Base-by-base conservation (phyloP, 2,113 vertebrate genomes). In the Urocitellus parryii region DNA sequence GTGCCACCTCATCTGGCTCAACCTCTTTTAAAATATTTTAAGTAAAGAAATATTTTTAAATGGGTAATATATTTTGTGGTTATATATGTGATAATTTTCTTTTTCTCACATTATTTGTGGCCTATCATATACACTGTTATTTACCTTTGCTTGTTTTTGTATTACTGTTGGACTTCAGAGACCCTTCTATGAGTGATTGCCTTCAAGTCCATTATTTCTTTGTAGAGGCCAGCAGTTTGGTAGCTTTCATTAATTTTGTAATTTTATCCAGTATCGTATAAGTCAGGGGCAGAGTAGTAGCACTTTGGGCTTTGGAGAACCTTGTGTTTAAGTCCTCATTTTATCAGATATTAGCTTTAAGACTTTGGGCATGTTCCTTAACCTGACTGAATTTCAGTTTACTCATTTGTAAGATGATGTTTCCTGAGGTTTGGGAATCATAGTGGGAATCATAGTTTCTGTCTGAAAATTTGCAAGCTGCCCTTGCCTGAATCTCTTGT, bases 321-420 rank as follows among this genome's bases (percentile, higher is more conserved):
- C 20, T 32, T 88, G 45, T 76, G 22, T 91, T 95, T 45, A 93
- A 91, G 56, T 94, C 78, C 63, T 94, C 24, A 17, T 88, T 97
- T 95, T 73, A 68, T 87, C n/a, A 74, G 20, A 68, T 94, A 76
- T 27, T n/a, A 92, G n/a, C 61, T 86, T 2, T 61, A 68, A 96
- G 56, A 61, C 63, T 88, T 78, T 53, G 32, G 56, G n/a, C n/a
- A 24, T 58, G 29, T 89, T 83, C 53, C 32, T 73, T 94, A 90
- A 87, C 45, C 34, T 93, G 65, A 1, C 56, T 80, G 48, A 72
- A 39, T 32, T 90, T 96, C 12, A 72, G 76, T 90, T 89, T 94
- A 81, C n/a, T 95, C 39, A 18, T 94, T 48, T 95, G 11, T 92
- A 80, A 84, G 51, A 87, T 67, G 29, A 10, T 88, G 10, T 79